phyloP scores from a whole-genome alignment of 2,888 invertebrate genomes.

The Tromatobia lineatoria region DNA sequence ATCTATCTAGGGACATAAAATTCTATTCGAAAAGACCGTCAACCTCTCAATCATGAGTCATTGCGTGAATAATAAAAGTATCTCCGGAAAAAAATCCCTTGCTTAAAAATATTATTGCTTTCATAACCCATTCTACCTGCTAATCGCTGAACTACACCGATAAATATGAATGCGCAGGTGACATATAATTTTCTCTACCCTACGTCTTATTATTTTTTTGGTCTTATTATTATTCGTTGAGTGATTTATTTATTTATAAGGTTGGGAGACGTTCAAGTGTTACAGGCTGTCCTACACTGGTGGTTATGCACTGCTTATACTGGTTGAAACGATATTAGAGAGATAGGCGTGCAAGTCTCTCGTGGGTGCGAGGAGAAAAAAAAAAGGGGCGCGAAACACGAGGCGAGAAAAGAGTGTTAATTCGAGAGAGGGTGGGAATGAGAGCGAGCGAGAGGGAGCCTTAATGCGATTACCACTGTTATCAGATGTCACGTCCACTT shows the following conservation, averaged over 20 bases:
- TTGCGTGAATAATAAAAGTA: too few relatives aligned
- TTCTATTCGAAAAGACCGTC: too few relatives aligned
- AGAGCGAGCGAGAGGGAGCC: constrained; percentile 50
- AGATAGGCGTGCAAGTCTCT: constrained; percentile 44
- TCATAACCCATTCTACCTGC: too few relatives aligned
- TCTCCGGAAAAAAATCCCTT: too few relatives aligned
- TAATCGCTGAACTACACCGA: neutral
- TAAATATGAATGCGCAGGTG: neutral
- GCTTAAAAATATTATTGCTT: neutral
- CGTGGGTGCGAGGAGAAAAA: constrained; percentile 22
- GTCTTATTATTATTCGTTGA: constrained; percentile 63
- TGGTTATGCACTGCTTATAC: constrained; percentile 11
- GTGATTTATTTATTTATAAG: constrained; percentile 70
- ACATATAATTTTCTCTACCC: constrained; percentile 30
- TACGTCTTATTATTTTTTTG: constrained; percentile 50
- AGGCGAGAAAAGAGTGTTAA: constrained; percentile 70
- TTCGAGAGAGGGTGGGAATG: constrained; percentile 55
- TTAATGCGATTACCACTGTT: constrained; percentile 84
- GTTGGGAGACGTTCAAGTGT: constrained; percentile 51
- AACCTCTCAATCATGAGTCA: too few relatives aligned
- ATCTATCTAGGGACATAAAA: too few relatives aligned
- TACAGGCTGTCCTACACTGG: constrained; percentile 29
- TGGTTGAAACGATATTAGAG: constrained; percentile 56
- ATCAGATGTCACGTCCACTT: constrained; percentile 84
- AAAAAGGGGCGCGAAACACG: constrained; percentile 50